Conservation (phyloP, 2,113 vertebrate species). For the Gulo gulo region DNA sequence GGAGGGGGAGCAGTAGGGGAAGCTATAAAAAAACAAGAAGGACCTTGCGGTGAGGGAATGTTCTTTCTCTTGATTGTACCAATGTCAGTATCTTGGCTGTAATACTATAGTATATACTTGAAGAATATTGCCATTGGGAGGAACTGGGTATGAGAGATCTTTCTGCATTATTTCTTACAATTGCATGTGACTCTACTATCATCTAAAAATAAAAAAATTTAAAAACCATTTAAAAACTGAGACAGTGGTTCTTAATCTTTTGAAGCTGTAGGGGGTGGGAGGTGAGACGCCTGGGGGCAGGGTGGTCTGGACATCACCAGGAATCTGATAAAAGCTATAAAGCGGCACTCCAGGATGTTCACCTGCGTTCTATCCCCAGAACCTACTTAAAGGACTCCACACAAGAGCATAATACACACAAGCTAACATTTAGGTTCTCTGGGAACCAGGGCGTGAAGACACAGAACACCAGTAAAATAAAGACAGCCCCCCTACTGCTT, state of each 20-base stretch:
- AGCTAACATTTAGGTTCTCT: background rate
- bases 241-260: background rate
- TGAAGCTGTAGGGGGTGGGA: background rate
- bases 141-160: no score
- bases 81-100: background rate
- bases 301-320: background rate
- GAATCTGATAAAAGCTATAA: background rate
- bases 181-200: background rate
- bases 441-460: background rate
- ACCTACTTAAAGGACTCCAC: background rate
- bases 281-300: background rate
- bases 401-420: background rate
- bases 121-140: background rate
- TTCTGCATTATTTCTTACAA: background rate
- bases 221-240: background rate
- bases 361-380: background rate
- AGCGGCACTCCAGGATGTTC: background rate
- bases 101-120: accelerated
- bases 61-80: accelerated
- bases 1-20: accelerated
- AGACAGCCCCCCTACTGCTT: background rate
- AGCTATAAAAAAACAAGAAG: background rate
- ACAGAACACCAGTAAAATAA: background rate
- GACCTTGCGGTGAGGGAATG: background rate
- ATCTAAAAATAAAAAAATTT: background rate